Evolutionary conservation across 2,888 invertebrate species (phyloP).

Genomic region (Sarcophaga subvicina): DNA sequence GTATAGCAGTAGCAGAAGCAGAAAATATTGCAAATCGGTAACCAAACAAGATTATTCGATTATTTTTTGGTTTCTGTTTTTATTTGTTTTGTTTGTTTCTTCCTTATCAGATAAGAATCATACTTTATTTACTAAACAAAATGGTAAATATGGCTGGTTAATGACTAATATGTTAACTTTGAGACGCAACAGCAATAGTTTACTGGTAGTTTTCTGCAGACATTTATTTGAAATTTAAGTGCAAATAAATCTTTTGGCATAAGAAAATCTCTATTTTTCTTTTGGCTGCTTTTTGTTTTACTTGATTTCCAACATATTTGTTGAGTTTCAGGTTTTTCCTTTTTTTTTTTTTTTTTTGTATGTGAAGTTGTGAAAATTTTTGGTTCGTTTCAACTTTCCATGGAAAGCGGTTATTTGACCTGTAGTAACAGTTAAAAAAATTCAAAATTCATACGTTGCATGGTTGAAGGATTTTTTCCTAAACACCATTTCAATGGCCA

Average conservation of each 20-base stretch:
- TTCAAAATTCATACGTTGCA: conserved; percentile 45
- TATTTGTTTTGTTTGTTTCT: not conserved
- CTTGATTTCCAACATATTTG: not conserved
- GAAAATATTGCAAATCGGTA: conserved; percentile 29
- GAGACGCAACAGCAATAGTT: no score
- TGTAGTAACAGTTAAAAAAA: conserved; percentile 50
- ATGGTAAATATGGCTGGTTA: conserved; percentile 41
- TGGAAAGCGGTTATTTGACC: conserved; percentile 66
- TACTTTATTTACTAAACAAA: conserved; percentile 30
- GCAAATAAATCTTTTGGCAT: not conserved
- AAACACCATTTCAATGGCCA: not conserved
- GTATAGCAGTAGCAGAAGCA: conserved; percentile 12
- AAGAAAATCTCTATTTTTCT: not conserved
- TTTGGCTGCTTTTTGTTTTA: not conserved
- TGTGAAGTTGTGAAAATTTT: conserved; percentile 19
- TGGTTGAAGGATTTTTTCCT: conserved; percentile 27
- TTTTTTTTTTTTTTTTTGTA: not conserved
- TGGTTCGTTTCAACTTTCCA: conserved; percentile 55
- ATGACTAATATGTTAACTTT: not conserved
- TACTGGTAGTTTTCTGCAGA: no score
- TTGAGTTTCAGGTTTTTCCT: not conserved
- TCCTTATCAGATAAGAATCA: conserved; percentile 45
- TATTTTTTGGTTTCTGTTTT: not conserved
- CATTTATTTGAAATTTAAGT: not conserved
- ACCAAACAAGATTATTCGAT: not conserved